Evolutionary conservation across 2,888 invertebrate species (phyloP).

Genomic region (Amiota mariae): DNA sequence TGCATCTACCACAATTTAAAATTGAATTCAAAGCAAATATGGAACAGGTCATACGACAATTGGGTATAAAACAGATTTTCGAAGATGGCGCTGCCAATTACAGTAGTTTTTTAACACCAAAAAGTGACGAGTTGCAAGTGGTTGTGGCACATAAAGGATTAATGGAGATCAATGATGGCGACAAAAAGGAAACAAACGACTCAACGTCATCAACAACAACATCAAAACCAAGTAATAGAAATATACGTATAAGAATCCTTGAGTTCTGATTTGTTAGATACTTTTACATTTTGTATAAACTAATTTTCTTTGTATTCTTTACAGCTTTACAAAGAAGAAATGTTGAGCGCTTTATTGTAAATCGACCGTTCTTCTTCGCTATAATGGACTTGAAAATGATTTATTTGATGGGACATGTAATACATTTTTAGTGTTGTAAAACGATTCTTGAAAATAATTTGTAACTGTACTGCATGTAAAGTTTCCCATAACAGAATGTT

Average conservation of each 20-base stretch:
- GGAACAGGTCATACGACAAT: not conserved
- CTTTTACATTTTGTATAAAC: not conserved
- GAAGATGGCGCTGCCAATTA: not conserved
- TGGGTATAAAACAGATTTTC: not conserved
- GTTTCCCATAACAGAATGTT: no score
- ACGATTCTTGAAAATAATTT: not conserved
- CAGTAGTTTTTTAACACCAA: not conserved
- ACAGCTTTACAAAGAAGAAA: not conserved
- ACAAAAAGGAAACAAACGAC: not conserved
- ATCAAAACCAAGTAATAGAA: not conserved
- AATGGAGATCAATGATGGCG: not conserved
- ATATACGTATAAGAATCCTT: not conserved
- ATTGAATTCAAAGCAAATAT: not conserved
- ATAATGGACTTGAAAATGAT: conserved; percentile 7
- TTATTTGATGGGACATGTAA: conserved; percentile 10
- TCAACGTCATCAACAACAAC: not conserved
- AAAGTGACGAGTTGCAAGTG: no score
- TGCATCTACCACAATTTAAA: not conserved
- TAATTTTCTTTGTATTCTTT: not conserved
- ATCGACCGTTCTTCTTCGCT: conserved; percentile 28
- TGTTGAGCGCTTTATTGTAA: not conserved
- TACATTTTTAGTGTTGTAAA: not conserved
- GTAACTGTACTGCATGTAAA: no score
- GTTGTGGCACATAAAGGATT: not conserved
- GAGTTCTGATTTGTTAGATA: not conserved